These are phyloP conservation scores for Cyprinodon variegatus DNA, from an alignment of 2,113 vertebrate species.

Conservation along the genomic window DNA sequence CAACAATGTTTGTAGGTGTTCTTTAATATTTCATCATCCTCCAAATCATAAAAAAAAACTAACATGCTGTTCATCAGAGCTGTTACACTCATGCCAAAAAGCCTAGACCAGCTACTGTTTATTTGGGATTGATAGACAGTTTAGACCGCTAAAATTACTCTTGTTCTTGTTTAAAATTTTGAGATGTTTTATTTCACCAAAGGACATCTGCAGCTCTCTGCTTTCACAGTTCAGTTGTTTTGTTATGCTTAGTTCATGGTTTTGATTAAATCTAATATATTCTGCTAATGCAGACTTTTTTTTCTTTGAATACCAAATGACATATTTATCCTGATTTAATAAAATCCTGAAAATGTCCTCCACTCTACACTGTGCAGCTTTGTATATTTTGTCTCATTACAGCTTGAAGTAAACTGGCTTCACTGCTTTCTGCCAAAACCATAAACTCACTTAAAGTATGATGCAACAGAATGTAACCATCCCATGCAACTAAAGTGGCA, in stretches of 20 bases:
- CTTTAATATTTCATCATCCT: too few relatives aligned
- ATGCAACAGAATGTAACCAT: slow-evolving; percentile 66
- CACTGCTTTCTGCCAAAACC: slow-evolving; percentile 10
- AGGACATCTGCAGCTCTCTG: too few relatives aligned
- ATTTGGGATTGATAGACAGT: too few relatives aligned
- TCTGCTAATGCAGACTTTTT: not conserved
- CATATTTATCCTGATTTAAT: not conserved
- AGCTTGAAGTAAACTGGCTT: slow-evolving; percentile 16
- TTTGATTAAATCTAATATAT: not conserved
- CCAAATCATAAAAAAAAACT: too few relatives aligned
- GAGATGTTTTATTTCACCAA: too few relatives aligned
- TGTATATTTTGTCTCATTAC: slow-evolving; percentile 38
- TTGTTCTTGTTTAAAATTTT: too few relatives aligned
- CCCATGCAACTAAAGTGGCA: slow-evolving; percentile 35
- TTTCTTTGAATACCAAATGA: not conserved
- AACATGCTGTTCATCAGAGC: not conserved
- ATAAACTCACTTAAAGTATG: slow-evolving; percentile 36
- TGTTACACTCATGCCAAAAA: too few relatives aligned
- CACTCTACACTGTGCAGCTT: slow-evolving; percentile 9
- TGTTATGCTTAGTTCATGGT: too few relatives aligned
- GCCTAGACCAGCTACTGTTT: too few relatives aligned
- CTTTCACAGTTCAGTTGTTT: too few relatives aligned
- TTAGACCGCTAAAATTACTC: too few relatives aligned
- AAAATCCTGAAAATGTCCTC: slow-evolving; percentile 3
- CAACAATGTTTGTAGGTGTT: too few relatives aligned